Evolutionary conservation across 2,888 invertebrate genomes (phyloP), one percentile per base, ranked within the genome.

Genomic region (Volucella inflata): DNA sequence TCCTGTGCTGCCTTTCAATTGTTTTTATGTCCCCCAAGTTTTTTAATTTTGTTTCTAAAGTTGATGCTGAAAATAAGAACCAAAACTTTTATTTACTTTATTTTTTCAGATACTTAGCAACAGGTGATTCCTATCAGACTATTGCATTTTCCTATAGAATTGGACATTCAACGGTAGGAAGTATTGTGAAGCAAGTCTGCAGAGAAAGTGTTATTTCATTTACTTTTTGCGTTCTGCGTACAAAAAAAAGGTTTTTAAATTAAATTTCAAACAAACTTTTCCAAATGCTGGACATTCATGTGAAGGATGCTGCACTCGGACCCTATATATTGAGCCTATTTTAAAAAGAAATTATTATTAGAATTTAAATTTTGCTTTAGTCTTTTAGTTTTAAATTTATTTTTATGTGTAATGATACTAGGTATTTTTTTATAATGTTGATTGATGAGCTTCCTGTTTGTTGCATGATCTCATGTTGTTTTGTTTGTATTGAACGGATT

Each of bases 301-400:
- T 16, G 42, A 42, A 1, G 59, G 42, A 59, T 59, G 59, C 42
- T 59, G 42, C 59, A 59, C 59, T 59, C 59, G 42, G 42, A 59
- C 59, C 59, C 59, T 59, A 42, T 59, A 59, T 17, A 59, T 9
- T 59, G 59, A 59, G 8, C 59, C 62, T 62, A 30, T 62, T 62
- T 38, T 8, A 62, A 62, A 62, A 46, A 62, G 2, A 62, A n/a
- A 46, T 30, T 46, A 62, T 46, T n/a, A 46, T 62, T 38, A 46
- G 40, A 17, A 46, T 46, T 48, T 46, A 12, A 42, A 62, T 62
- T 62, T 16, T 44, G 62, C 9, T 21, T 62, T 12, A 30, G 8
- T 30, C 2, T 62, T 62, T 62, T 62, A 9, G 46, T 21, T 30
- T 46, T 46, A 62, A 46, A 46, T 62, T 62, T 62, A 42, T 59